Base-by-base conservation (phyloP, 2,888 invertebrate species). In the Drepana falcataria region DNA sequence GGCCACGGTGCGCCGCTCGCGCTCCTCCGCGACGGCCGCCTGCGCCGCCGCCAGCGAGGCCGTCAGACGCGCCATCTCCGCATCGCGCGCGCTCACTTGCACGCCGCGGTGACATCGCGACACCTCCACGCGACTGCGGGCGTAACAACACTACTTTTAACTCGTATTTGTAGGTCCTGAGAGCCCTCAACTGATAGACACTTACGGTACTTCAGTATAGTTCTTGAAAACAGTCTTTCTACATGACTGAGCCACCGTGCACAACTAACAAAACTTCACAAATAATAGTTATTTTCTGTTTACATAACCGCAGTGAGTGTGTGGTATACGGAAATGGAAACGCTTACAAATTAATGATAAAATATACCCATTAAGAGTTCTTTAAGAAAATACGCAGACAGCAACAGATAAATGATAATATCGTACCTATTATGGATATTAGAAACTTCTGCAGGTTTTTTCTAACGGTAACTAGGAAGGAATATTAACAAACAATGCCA, bases 81-180 rank as follows among this genome's bases (percentile, higher is more conserved):
- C 89, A 77, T 94, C 93, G 6, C 94, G 92, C 35, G 93, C 91
- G 69, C 95, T 94, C 1, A 93, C 93, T 71, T 95, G 95, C 49
- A 93, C 93, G 55, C 92, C 92, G 55, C 92, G 92, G 65, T 93
- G 79, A 64, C 92, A 92, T 47, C 93, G 93, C 1, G 81, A 68
- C 55, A 90, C 86, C 58, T 88, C 89, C 33, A 77, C 68, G 48
- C 84, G 82, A 6, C 85, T 87, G 70, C 33, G 33, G 2, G 2
- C 21, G 33, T 35, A n/a, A 21, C 34, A 33, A 21, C 21, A 21
- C 21, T 21, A 21, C 1, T 21, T 21, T 21, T 21, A 21, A 21
- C 21, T 21, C 21, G 21, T 21, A 21, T 21, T 21, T 21, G 21
- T 21, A 21, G 21, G 21, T 21, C 21, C 21, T 21, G 21, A 21